Evolutionary conservation across 1,140 invertebrate genomes (phyloP), one percentile per base, ranked within the genome.

Genomic region (Notospermus geniculatus): DNA sequence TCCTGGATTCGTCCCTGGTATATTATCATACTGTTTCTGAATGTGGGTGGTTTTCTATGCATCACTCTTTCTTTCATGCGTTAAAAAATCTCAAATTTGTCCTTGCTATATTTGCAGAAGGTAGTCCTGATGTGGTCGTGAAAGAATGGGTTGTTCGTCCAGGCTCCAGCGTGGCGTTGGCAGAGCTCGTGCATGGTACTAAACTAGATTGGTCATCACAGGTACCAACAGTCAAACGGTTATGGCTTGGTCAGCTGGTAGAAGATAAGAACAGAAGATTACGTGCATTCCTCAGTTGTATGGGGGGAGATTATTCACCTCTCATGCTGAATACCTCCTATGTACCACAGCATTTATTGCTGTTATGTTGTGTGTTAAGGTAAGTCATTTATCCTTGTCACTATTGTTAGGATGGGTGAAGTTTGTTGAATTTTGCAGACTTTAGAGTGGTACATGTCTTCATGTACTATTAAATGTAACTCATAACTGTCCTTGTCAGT

Each of bases 291-390:
- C 83, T 95, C 27, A 91, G 91, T 4, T 92, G 91, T 73, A 89
- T 95, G 87, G 87, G 88, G 54, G 92, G 91, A n/a, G 92, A 94
- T 71, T 50, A 50, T n/a, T 88, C 88, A 19, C 88, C 90, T 39
- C 81, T 93, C 9, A 92, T 95, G 86, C 79, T 93, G 36, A 92
- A 94, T 80, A 89, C 90, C n/a, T 86, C 88, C 13, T 91, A 91
- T 79, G 91, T 95, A 62, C 92, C 92, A 29, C 91, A 94, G 77
- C 91, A 93, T 82, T 84, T 94, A 66, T 83, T 95, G 22, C 86
- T 94, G 29, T 86, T 94, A 81, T 91, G 91, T 63, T 91, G 90
- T 74, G 91, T 95, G 43, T 83, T 95, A 59, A 88, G 90, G 89
- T 91, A 78, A 61, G 64, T 50, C 5, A 22, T 29, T 4, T 7